These are phyloP conservation scores for Berghia stephanieae DNA, from an alignment of 1,140 invertebrate species.

Conservation along the genomic window DNA sequence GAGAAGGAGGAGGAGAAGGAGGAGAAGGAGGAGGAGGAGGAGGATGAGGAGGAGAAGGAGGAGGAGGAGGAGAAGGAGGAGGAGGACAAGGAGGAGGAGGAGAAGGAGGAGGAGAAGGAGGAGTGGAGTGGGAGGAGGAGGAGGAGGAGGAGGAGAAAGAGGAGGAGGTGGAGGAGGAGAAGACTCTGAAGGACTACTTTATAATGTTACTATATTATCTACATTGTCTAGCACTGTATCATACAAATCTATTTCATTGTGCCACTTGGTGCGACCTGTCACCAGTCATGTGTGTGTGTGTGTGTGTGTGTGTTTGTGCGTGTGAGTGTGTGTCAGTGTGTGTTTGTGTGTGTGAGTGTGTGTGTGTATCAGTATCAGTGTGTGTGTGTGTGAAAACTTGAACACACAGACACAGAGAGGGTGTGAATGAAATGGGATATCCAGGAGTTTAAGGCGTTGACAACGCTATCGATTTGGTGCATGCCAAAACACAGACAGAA, in stretches of 20 bases:
- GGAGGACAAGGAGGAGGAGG: neutral
- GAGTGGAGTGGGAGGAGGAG: neutral
- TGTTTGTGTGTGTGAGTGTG: too few species aligned
- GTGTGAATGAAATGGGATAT: neutral
- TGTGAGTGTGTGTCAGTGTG: too few species aligned
- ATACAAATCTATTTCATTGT: neutral
- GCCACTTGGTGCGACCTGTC: neutral
- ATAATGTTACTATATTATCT: neutral
- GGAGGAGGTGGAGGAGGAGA: neutral
- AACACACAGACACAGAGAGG: neutral
- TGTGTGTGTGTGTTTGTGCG: too few species aligned
- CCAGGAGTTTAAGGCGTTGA: neutral
- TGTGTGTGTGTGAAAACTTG: neutral
- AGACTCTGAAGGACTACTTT: neutral
- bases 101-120: neutral
- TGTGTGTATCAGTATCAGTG: too few species aligned
- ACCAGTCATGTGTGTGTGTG: too few species aligned
- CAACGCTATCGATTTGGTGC: too few species aligned
- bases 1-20: slow-evolving; percentile 9
- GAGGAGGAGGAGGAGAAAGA: neutral
- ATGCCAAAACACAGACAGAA: too few species aligned
- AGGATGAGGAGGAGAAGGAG: slow-evolving; percentile 30
- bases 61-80: slow-evolving; percentile 17
- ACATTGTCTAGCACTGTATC: neutral
- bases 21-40: slow-evolving; percentile 28